phyloP scores from a whole-genome alignment of 2,888 invertebrate species.

The Dicyrtomina minuta region DNA sequence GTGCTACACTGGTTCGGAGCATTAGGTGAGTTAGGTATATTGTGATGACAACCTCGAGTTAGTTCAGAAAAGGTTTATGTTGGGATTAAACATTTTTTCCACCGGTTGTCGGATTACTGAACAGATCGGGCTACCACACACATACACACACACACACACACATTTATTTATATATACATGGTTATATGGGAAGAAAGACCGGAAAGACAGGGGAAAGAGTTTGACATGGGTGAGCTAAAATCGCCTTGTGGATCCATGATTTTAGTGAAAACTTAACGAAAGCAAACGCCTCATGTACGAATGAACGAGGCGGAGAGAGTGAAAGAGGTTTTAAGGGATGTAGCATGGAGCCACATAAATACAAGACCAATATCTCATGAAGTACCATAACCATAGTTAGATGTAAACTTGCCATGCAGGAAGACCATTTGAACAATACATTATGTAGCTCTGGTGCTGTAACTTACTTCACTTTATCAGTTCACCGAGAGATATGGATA shows the following conservation, averaged over 20 bases:
- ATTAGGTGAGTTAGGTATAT: background rate
- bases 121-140: background rate
- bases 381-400: no score
- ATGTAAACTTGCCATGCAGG: no score
- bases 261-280: background rate
- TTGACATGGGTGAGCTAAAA: slow-evolving; percentile 1
- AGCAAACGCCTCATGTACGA: background rate
- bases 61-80: slow-evolving; percentile 13
- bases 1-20: background rate
- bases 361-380: no score
- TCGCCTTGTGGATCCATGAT: background rate
- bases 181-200: background rate
- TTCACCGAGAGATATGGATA: no score
- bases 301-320: background rate
- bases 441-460: no score
- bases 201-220: background rate
- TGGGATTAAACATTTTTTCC: slow-evolving; percentile 25
- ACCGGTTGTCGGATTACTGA: slow-evolving; percentile 23
- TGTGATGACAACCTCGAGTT: slow-evolving; percentile 18
- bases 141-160: background rate
- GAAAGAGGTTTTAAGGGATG: background rate
- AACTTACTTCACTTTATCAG: no score
- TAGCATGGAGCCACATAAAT: background rate
- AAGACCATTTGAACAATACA: no score
- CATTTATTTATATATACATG: background rate